Evolutionary conservation across 2,797 vertebrate species (phyloP).

Genomic region (Gila robusta): DNA sequence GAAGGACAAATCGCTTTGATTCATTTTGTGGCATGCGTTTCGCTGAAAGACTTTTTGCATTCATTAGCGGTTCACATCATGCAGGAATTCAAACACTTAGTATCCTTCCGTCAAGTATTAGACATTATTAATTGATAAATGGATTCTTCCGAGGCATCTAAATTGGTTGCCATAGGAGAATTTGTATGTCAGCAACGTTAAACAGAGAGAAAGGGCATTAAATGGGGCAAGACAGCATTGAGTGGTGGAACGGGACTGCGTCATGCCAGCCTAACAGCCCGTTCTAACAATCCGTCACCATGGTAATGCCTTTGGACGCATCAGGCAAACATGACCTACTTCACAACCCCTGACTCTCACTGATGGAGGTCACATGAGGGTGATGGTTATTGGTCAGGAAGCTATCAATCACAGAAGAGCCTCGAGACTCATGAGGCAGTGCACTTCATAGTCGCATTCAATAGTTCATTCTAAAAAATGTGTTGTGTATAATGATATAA

Average conservation of each 20-base stretch:
- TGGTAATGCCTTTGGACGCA: conserved; percentile 20
- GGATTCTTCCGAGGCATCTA: conserved; percentile 17
- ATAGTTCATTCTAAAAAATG: not conserved
- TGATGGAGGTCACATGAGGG: conserved; percentile 27
- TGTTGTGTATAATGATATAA: not conserved
- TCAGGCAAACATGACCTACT: conserved; percentile 46
- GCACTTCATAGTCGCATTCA: not conserved
- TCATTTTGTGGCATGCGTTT: not conserved
- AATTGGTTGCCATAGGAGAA: conserved; percentile 41
- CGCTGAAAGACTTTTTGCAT: not conserved
- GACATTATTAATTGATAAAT: conserved; percentile 40
- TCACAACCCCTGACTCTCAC: conserved; percentile 25
- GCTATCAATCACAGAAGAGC: conserved; percentile 2
- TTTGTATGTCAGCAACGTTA: conserved; percentile 34
- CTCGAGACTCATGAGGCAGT: not conserved
- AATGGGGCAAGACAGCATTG: conserved; percentile 43
- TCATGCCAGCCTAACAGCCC: conserved; percentile 44
- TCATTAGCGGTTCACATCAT: conserved; percentile 20
- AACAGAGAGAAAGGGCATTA: conserved; percentile 35
- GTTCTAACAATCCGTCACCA: conserved; percentile 47
- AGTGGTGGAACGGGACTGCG: conserved; percentile 14
- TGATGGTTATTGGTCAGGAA: conserved; percentile 18
- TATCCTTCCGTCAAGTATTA: conserved; percentile 19
- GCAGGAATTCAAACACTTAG: conserved; percentile 32
- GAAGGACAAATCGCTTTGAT: not conserved